Conservation (phyloP, 2,113 vertebrate genomes). For the Ellobius talpinus region DNA sequence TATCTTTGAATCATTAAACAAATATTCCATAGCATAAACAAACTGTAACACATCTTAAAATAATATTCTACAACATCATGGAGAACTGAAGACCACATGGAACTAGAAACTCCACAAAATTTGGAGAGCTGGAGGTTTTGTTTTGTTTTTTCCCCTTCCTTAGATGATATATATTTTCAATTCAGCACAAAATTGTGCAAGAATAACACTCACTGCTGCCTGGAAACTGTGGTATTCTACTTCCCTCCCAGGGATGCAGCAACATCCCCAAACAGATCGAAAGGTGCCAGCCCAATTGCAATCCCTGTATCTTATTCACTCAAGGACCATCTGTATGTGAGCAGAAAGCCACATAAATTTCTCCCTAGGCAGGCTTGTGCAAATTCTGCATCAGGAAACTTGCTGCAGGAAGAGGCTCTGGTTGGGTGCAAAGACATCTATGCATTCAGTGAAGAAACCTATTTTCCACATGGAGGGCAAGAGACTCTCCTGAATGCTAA, state of each 20-base stretch:
- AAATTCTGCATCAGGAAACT: neutral
- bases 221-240: constrained; percentile 54
- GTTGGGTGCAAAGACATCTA: neutral
- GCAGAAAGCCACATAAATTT: constrained; percentile 47
- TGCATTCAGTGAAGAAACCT: neutral
- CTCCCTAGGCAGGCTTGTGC: neutral
- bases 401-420: neutral
- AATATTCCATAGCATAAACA: neutral
- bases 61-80: neutral
- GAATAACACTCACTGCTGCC: constrained; percentile 58
- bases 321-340: constrained; percentile 44
- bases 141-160: constrained; percentile 53
- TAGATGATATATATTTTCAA: constrained; percentile 78
- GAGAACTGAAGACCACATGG: constrained; percentile 46
- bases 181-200: constrained; percentile 71
- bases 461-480: constrained; percentile 20
- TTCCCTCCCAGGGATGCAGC: constrained; percentile 17
- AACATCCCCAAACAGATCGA: constrained; percentile 68
- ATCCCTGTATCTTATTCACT: constrained; percentile 53
- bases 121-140: neutral
- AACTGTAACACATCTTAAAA: neutral
- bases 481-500: constrained; percentile 61
- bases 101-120: constrained; percentile 55
- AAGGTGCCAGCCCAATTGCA: constrained; percentile 70
- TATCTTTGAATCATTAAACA: neutral